phyloP scores from a whole-genome alignment of 1,140 invertebrate genomes.

The Trissolcus basalis region DNA sequence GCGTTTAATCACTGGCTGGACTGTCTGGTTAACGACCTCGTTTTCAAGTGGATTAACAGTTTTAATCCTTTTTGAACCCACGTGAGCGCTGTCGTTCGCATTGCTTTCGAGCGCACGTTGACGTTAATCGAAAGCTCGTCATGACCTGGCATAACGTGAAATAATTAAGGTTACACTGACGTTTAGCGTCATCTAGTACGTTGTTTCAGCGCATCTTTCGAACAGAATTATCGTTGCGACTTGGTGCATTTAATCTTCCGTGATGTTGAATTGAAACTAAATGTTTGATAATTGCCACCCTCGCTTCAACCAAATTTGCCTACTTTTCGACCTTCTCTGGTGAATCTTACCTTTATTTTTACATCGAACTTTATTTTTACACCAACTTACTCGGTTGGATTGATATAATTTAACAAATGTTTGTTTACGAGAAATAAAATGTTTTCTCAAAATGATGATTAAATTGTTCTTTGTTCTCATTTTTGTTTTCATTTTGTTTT shows the following conservation, averaged over 20 bases:
- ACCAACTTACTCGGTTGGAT: no score
- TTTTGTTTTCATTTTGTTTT: no score
- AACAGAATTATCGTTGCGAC: slow-evolving; percentile 10
- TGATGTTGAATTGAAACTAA: no score
- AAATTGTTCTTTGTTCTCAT: no score
- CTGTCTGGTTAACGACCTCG: slow-evolving; percentile 37
- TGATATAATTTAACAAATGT: no score
- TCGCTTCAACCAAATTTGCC: no score
- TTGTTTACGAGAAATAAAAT: no score
- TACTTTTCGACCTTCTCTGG: no score
- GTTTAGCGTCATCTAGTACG: slow-evolving; percentile 17
- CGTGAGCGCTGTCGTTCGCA: slow-evolving; percentile 25
- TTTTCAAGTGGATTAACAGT: slow-evolving; percentile 50
- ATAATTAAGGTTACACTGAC: slow-evolving; percentile 35
- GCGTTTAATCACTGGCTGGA: slow-evolving; percentile 32
- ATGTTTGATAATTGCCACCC: no score
- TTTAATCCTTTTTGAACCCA: slow-evolving; percentile 52
- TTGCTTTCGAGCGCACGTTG: slow-evolving; percentile 13
- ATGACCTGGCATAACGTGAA: slow-evolving; percentile 25
- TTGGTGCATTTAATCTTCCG: neutral
- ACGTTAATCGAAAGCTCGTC: slow-evolving; percentile 39
- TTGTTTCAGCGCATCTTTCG: slow-evolving; percentile 23
- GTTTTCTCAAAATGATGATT: no score
- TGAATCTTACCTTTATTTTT: no score
- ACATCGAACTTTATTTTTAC: no score